A percentile compares a stretch with the other conserved stretches of the same genome.
Conservation (phyloP, 2,888 invertebrate species). For the Celastrina argiolus region DNA sequence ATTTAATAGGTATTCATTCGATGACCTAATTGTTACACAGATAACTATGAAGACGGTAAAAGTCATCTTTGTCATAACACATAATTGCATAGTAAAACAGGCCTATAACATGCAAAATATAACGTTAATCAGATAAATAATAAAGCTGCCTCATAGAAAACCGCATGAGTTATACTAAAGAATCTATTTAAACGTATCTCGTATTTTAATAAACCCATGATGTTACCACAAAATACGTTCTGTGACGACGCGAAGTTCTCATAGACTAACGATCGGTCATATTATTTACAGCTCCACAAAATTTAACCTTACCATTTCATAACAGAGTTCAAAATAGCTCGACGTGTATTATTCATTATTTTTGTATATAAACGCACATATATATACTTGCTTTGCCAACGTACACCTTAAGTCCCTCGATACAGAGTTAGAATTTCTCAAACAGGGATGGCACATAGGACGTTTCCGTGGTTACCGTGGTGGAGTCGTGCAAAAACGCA, state of each 20-base stretch:
- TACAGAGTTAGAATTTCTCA: not conserved
- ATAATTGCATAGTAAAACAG: no score
- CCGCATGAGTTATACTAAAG: no score
- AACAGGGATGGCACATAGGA: not conserved
- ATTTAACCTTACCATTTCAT: not conserved
- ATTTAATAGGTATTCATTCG: no score
- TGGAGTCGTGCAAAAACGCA: conserved; percentile 67
- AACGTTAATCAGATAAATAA: no score
- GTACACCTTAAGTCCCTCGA: not conserved
- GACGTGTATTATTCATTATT: not conserved
- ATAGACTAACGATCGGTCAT: conserved; percentile 28
- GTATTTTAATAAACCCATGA: conserved; percentile 24
- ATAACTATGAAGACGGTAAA: no score
- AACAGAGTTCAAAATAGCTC: not conserved
- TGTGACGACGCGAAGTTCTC: conserved; percentile 39
- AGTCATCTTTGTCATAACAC: no score
- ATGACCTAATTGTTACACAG: no score
- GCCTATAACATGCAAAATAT: no score
- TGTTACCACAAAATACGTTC: conserved; percentile 29
- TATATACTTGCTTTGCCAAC: not conserved
- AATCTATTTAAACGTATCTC: not conserved
- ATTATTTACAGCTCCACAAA: not conserved
- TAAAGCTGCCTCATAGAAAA: no score
- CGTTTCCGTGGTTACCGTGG: not conserved
- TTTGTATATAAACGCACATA: not conserved